phyloP scores from a whole-genome alignment of 2,797 vertebrate species.

The Petrocephalus schoutedeni region DNA sequence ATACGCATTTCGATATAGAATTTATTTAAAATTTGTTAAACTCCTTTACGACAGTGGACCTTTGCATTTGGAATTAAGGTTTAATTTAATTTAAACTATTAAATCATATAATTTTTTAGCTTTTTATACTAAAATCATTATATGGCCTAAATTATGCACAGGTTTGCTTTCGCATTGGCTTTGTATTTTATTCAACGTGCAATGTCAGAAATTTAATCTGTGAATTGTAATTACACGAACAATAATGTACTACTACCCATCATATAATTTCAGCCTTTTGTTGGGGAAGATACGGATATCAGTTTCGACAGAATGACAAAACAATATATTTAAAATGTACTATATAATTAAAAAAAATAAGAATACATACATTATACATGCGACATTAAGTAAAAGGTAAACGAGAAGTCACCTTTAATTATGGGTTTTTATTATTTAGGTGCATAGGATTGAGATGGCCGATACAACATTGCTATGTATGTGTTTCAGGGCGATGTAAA shows the following conservation, averaged over 20 bases:
- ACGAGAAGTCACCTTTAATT: not conserved
- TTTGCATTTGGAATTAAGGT: not conserved
- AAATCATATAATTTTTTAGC: not conserved
- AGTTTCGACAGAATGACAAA: not conserved
- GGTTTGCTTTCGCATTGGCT: not conserved
- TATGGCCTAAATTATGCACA: not conserved
- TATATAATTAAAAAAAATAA: not conserved
- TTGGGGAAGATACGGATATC: not conserved
- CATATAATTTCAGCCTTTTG: not conserved
- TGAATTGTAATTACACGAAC: not conserved
- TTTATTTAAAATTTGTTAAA: not conserved
- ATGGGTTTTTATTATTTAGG: not conserved
- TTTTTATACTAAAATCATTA: not conserved
- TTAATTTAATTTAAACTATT: not conserved
- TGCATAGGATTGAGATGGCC: not conserved
- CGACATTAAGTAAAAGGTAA: not conserved
- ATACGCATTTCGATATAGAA: not conserved
- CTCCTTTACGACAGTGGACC: not conserved
- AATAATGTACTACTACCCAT: not conserved
- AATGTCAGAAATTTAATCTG: not conserved
- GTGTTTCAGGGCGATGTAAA: not conserved
- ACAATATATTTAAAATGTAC: not conserved
- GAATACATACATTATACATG: not conserved
- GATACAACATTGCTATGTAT: not conserved
- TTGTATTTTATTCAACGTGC: not conserved